phyloP scores from a whole-genome alignment of 2,797 vertebrate species.

The Sphenopsis melanotis region DNA sequence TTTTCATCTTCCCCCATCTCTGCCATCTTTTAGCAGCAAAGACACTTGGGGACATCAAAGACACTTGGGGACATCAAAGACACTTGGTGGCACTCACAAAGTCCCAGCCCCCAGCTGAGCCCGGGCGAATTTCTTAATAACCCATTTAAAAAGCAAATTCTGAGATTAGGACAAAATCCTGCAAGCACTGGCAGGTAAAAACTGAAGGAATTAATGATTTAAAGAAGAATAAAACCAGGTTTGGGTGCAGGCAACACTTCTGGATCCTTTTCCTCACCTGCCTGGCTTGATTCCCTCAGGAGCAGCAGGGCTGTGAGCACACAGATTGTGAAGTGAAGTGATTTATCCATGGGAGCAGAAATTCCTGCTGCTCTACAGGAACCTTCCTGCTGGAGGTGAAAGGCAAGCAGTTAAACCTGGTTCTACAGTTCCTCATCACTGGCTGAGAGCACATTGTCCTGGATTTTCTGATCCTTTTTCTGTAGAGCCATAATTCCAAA shows the following conservation, averaged over 20 bases:
- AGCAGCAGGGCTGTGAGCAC: neutral
- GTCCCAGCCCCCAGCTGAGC: neutral
- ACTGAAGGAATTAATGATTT: neutral
- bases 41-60: neutral
- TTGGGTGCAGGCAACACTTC: neutral
- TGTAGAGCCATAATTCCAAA: neutral
- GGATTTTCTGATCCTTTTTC: neutral
- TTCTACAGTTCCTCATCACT: neutral
- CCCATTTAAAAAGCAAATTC: neutral
- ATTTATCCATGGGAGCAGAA: constrained; percentile 33
- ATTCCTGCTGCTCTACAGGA: neutral
- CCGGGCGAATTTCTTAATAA: neutral
- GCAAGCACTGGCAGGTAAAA: neutral
- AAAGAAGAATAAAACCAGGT: neutral
- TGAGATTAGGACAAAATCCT: neutral
- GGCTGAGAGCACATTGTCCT: neutral
- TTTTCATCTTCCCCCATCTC: neutral
- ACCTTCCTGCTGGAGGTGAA: constrained; percentile 23
- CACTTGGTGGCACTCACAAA: neutral
- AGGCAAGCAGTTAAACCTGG: neutral
- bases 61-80: neutral
- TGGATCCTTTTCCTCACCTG: constrained; percentile 47
- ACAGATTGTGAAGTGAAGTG: neutral
- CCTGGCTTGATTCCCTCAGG: constrained; percentile 13
- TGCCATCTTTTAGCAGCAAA: neutral